phyloP scores from a whole-genome alignment of 2,888 invertebrate species.

The Trachelus tabidus region DNA sequence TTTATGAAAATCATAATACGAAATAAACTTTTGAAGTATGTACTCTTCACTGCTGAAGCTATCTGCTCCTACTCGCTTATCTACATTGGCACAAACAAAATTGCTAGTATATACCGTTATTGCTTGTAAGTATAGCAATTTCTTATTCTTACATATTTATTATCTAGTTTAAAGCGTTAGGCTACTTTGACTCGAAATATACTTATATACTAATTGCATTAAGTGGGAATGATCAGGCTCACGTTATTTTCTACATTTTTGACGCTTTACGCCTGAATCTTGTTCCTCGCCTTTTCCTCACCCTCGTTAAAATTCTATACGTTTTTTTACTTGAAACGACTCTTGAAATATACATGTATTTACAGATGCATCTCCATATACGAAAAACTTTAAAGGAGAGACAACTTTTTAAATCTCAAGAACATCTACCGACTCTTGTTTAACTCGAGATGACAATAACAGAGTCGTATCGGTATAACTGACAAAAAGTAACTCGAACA shows the following conservation, averaged over 20 bases:
- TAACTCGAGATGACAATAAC: neutral
- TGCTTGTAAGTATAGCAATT: conserved; percentile 25
- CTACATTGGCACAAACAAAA: conserved; percentile 28
- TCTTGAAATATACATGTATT: neutral
- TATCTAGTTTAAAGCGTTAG: neutral
- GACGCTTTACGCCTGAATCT: neutral
- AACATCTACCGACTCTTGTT: neutral
- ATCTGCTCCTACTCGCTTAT: conserved; percentile 10
- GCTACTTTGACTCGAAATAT: conserved; percentile 1
- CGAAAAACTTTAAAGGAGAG: neutral
- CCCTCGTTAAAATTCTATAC: neutral
- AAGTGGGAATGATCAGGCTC: conserved; percentile 14
- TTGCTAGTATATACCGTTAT: conserved; percentile 20
- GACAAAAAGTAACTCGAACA: neutral
- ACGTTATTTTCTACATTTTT: neutral
- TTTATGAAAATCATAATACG: neutral
- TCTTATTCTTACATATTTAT: neutral
- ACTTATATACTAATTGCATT: neutral
- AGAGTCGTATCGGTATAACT: neutral
- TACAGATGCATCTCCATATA: neutral
- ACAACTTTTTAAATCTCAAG: neutral
- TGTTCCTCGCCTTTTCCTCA: neutral
- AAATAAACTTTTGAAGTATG: neutral
- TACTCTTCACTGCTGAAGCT: conserved; percentile 15
- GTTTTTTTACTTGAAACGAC: neutral